Conservation (phyloP, 2,113 vertebrate genomes). For the Chamaetylas fuelleborni region DNA sequence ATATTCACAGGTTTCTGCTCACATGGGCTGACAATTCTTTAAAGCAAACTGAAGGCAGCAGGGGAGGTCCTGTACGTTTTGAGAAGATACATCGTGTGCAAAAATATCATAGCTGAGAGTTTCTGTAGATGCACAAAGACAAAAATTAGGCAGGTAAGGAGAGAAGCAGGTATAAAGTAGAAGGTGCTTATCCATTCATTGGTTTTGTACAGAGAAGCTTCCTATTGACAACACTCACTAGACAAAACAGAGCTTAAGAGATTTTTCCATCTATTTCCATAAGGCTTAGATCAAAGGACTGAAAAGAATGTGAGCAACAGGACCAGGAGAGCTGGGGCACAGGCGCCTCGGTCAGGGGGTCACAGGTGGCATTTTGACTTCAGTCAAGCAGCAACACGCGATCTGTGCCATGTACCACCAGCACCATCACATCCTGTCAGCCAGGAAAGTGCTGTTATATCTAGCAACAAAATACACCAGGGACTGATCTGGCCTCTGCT, state of each 20-base stretch:
- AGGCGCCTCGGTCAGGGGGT: neutral
- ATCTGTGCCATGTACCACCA: neutral
- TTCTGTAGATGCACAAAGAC: neutral
- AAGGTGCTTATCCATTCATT: neutral
- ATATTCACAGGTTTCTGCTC: neutral
- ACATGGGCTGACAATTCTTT: neutral
- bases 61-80: neutral
- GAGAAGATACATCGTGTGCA: neutral
- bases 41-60: neutral
- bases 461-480: neutral
- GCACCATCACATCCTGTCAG: neutral
- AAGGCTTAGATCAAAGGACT: neutral
- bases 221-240: neutral
- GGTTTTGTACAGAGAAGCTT: neutral
- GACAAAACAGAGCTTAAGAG: neutral
- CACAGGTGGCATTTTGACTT: neutral
- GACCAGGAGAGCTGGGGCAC: neutral
- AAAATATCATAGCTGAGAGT: neutral
- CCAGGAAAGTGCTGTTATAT: neutral
- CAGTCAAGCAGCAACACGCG: accelerated
- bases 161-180: neutral
- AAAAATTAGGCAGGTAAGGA: neutral
- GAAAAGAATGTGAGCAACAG: neutral
- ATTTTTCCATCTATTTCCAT: neutral
- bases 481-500: neutral